phyloP scores from a whole-genome alignment of 2,888 invertebrate genomes.

The Cheilosia pagana region DNA sequence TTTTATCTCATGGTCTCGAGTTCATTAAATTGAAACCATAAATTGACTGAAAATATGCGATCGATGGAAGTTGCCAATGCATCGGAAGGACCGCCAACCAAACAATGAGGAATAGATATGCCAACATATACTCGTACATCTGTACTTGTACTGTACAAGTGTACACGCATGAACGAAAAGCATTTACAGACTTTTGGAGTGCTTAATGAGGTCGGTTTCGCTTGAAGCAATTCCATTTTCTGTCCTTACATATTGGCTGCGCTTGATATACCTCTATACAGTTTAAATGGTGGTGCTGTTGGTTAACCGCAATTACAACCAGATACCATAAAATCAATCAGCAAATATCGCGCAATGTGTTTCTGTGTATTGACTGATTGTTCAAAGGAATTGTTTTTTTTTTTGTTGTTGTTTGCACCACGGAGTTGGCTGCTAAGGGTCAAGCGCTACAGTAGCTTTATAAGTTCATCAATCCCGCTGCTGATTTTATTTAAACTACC shows the following conservation, averaged over 20 bases:
- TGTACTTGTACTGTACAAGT: too few relatives aligned
- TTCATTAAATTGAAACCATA: slow-evolving; percentile 71
- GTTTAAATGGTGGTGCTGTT: slow-evolving; percentile 39
- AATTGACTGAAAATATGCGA: slow-evolving; percentile 72
- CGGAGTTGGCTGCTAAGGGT: too few relatives aligned
- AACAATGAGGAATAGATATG: slow-evolving; percentile 39
- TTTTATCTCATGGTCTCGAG: slow-evolving; percentile 48
- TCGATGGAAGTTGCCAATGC: slow-evolving; percentile 50
- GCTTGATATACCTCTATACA: neutral
- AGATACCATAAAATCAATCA: slow-evolving; percentile 28
- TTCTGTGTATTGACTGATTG: slow-evolving; percentile 50
- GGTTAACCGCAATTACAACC: slow-evolving; percentile 55
- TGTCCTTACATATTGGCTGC: slow-evolving; percentile 7
- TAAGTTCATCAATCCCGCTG: too few relatives aligned
- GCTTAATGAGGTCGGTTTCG: slow-evolving; percentile 55
- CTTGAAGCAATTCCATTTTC: slow-evolving; percentile 32
- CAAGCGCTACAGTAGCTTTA: too few relatives aligned
- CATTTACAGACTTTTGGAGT: slow-evolving; percentile 11
- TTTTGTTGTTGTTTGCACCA: too few relatives aligned
- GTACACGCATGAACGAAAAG: neutral
- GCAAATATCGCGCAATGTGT: slow-evolving; percentile 28
- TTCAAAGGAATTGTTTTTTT: slow-evolving; percentile 33
- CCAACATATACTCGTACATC: neutral
- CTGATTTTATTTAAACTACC: too few relatives aligned
- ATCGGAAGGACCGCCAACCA: slow-evolving; percentile 22